Evolutionary conservation across 2,888 invertebrate species (phyloP), one percentile per base, ranked within the genome.

Genomic region (Eupithecia pulchellata): DNA sequence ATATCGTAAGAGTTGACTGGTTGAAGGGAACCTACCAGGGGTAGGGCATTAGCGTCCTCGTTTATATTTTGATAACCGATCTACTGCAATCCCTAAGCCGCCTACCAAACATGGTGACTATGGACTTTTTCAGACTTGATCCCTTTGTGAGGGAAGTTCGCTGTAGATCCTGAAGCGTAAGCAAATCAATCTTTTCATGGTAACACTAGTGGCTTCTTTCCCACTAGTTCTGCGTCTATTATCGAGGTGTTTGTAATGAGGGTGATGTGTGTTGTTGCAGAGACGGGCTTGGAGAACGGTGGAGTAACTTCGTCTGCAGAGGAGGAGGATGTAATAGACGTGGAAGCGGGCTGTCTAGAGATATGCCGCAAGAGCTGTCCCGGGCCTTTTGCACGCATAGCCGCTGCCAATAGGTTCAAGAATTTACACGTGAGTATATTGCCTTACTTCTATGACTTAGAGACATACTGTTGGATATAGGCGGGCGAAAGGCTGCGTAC

Each of bases 351-450:
- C 14, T 77, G 78, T 60, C 5, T 66, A 32, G 60, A 77, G 55
- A 88, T 89, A 74, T 94, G 94, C 61, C 77, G 92, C 91, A 84
- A 84, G 88, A 47, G 84, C 27, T 83, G 95, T 69, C 52, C 95
- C 95, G 65, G 86, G 91, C 69, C 92, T 96, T 66, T 91, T 94
- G 73, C 91, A 94, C 64, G 89, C 97, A 34, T 97, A 11, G 97
- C 86, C 95, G 96, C 64, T 1, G 96, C 97, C 39, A 97, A 97
- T 89, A 95, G 97, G 82, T 98, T 98, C 91, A 95, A 95, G 83
- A 97, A 98, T 89, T 93, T 97, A 63, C 97, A 97, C 93, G 97
- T 97, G 89, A 95, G 95, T 94, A 76, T 42, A 30, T 36, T n/a
- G n/a, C 20, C 3, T 9, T 29, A n/a, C 36, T 62, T n/a, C 14